These are phyloP conservation scores for Agrochola lota DNA, from an alignment of 2,888 invertebrate species.

Conservation along the genomic window DNA sequence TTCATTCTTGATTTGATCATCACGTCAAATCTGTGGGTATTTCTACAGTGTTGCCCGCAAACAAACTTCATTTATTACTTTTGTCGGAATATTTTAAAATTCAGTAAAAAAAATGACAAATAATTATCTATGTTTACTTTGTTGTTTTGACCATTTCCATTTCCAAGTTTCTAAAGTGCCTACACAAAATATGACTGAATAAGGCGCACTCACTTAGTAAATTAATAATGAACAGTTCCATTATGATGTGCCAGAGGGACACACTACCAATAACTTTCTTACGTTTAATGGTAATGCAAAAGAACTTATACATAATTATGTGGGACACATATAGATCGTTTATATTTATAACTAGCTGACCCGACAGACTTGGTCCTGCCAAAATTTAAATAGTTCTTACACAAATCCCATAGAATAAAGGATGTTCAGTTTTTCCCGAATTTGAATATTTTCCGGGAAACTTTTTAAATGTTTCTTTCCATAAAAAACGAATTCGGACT, in stretches of 20 bases:
- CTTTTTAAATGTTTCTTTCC: not conserved
- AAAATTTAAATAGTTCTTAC: not conserved
- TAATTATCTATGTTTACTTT: not conserved
- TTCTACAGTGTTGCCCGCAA: no score
- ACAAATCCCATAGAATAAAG: no score
- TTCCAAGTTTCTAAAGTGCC: not conserved
- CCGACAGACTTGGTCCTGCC: not conserved
- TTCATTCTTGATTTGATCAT: no score
- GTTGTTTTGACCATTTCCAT: not conserved
- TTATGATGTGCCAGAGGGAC: not conserved
- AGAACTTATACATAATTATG: not conserved
- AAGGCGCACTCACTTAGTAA: not conserved
- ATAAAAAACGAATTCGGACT: not conserved
- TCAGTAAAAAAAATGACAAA: no score
- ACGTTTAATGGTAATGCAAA: not conserved
- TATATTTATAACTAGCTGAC: not conserved
- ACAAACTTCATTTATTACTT: no score
- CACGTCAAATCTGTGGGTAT: no score
- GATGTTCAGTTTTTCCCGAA: not conserved
- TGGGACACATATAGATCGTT: no score
- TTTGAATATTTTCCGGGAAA: not conserved
- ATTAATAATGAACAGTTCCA: not conserved
- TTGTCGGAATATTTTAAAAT: no score
- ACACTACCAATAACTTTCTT: not conserved
- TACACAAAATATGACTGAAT: not conserved